A percentile compares a stretch with the other conserved stretches of the same genome.
phyloP scores from a whole-genome alignment of 2,113 vertebrate species.

The Prionailurus viverrinus region DNA sequence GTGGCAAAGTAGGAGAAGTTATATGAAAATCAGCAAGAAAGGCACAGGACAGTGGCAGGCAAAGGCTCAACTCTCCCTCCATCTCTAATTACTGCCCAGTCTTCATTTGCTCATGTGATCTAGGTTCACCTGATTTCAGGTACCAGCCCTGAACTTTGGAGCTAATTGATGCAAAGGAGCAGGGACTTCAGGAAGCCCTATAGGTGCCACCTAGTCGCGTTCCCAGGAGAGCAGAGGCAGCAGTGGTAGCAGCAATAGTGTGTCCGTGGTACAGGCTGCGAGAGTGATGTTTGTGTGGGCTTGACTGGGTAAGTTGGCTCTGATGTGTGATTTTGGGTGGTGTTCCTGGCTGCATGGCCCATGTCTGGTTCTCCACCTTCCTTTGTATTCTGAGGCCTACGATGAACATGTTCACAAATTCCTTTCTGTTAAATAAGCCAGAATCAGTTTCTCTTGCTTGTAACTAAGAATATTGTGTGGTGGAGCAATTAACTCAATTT shows the following conservation, averaged over 20 bases:
- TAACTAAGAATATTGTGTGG: background rate
- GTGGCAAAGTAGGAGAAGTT: background rate
- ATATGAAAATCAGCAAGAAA: slow-evolving; percentile 61
- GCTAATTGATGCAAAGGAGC: background rate
- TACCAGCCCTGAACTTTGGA: background rate
- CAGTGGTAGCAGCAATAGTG: background rate
- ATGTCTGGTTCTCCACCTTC: background rate
- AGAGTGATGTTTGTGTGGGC: background rate
- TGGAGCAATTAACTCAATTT: background rate
- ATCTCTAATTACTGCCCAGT: background rate
- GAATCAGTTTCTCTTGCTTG: background rate
- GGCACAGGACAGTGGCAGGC: background rate
- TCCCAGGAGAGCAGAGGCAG: background rate
- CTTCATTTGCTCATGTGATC: background rate
- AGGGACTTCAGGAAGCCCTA: background rate
- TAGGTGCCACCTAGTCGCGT: background rate
- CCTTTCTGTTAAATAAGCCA: background rate
- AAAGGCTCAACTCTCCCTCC: background rate
- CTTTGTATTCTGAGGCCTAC: background rate
- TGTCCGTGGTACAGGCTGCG: background rate
- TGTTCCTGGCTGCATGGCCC: background rate
- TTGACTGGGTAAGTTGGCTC: background rate
- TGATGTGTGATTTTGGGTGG: background rate
- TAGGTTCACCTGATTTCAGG: background rate
- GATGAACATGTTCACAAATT: background rate